Conservation (phyloP, 2,888 invertebrate genomes). For the Phengaris alcon region DNA sequence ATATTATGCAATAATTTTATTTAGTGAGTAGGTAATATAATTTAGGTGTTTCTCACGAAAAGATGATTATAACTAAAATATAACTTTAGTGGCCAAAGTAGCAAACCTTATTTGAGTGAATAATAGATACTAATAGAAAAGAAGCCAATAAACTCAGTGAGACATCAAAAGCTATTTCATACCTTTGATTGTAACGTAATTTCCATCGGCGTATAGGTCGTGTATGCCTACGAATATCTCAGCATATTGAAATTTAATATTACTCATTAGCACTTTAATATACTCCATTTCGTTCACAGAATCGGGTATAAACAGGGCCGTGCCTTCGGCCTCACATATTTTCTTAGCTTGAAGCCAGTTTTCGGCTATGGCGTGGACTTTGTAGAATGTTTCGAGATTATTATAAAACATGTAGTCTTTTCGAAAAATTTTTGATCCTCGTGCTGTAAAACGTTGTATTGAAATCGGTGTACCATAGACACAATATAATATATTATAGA, state of each 20-base stretch:
- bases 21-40: not conserved
- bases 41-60: too few relatives aligned
- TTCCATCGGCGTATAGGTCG: constrained; percentile 50
- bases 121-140: too few relatives aligned
- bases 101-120: too few relatives aligned
- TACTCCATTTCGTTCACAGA: constrained; percentile 53
- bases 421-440: constrained; percentile 46
- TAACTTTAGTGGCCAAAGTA: too few relatives aligned
- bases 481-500: too few relatives aligned
- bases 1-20: not conserved
- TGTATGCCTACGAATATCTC: constrained; percentile 54
- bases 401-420: constrained; percentile 56
- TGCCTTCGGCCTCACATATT: constrained; percentile 54
- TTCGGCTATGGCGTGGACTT: constrained; percentile 51
- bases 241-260: constrained; percentile 53
- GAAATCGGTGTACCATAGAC: too few relatives aligned
- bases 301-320: constrained; percentile 48
- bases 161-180: not conserved
- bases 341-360: constrained; percentile 52
- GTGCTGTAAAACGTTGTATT: too few relatives aligned
- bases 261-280: constrained; percentile 52
- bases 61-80: too few relatives aligned
- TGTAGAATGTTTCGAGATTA: constrained; percentile 50
- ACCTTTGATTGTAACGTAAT: constrained; percentile 53
- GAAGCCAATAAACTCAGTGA: too few relatives aligned